phyloP scores from a whole-genome alignment of 2,797 vertebrate species.

The Pyrocephalus nanus region DNA sequence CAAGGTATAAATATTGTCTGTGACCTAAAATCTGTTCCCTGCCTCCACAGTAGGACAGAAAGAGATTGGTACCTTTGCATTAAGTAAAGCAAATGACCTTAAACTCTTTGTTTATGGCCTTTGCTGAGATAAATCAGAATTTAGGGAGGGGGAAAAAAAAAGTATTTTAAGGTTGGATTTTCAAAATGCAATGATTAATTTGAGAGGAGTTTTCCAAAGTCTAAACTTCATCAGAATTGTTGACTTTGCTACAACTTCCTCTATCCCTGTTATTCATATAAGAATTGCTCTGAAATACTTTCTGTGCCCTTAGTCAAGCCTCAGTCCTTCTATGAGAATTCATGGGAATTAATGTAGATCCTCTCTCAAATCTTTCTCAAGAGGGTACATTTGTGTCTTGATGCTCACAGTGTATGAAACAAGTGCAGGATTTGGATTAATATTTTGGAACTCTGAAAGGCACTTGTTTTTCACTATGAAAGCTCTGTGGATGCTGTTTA shows the following conservation, averaged over 20 bases:
- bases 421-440: not conserved
- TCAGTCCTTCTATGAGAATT: not conserved
- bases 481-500: not conserved
- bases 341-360: not conserved
- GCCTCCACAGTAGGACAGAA: not conserved
- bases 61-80: not conserved
- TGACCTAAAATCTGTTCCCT: not conserved
- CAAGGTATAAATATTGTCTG: not conserved
- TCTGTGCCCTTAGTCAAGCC: not conserved
- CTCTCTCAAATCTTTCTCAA: not conserved
- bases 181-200: not conserved
- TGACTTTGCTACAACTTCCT: not conserved
- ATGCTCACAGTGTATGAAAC: not conserved
- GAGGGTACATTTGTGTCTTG: not conserved
- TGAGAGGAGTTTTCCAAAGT: not conserved
- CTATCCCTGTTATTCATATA: accelerated
- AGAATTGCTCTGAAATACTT: not conserved
- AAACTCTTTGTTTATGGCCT: not conserved
- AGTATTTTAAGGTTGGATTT: not conserved
- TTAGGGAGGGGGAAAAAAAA: not conserved
- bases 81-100: not conserved
- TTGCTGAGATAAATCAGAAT: not conserved
- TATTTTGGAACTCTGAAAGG: not conserved
- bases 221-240: not conserved
- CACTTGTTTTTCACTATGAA: not conserved